Evolutionary conservation across 2,888 invertebrate species (phyloP).

Genomic region (Drosophila monieri): DNA sequence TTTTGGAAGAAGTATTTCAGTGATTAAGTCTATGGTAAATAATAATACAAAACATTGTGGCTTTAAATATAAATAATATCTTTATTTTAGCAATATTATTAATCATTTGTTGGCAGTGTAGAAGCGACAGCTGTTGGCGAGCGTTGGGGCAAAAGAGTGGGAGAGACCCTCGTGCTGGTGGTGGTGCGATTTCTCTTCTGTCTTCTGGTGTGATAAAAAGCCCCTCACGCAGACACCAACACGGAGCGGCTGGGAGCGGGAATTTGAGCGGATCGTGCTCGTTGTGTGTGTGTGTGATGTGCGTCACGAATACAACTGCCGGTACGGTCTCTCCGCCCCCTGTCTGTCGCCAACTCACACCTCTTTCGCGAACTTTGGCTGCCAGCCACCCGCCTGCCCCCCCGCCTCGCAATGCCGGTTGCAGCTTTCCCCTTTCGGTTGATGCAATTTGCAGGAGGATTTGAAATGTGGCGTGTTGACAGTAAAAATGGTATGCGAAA

Average conservation of each 20-base stretch:
- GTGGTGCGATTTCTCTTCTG: conserved; percentile 14
- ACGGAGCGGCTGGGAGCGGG: neutral
- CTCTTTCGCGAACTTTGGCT: conserved; percentile 21
- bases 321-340: conserved; percentile 11
- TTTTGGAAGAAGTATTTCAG: too few relatives aligned
- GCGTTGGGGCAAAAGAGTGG: conserved; percentile 11
- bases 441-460: conserved; percentile 57
- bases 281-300: conserved; percentile 6
- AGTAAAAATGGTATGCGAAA: conserved; percentile 20
- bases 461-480: conserved; percentile 55
- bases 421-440: conserved; percentile 10
- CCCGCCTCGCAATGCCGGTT: neutral
- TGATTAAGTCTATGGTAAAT: too few relatives aligned
- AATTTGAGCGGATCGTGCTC: conserved; percentile 8
- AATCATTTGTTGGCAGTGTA: conserved; percentile 7
- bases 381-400: neutral
- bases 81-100: neutral
- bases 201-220: conserved; percentile 25
- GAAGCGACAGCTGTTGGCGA: conserved; percentile 20
- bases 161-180: conserved; percentile 9
- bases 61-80: too few relatives aligned
- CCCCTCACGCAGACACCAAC: conserved; percentile 16
- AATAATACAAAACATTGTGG: too few relatives aligned
- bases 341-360: neutral
- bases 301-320: conserved; percentile 28